A percentile compares a stretch with the other conserved stretches of the same genome.
These are phyloP conservation scores for Oryzias woworae DNA, from an alignment of 2,113 vertebrate species.

Conservation along the genomic window DNA sequence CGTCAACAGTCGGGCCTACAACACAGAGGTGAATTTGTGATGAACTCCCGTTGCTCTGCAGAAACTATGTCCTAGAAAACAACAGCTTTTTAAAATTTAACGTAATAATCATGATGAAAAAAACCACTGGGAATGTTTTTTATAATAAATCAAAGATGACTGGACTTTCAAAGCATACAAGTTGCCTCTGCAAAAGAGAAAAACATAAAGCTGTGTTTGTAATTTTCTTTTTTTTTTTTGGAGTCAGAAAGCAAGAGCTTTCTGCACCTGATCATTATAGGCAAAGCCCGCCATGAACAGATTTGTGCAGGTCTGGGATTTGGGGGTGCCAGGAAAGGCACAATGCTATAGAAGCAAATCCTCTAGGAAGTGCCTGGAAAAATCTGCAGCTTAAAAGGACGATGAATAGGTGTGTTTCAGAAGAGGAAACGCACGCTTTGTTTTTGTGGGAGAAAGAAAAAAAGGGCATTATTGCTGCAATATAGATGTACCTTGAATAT, in stretches of 20 bases:
- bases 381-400: slow-evolving; percentile 23
- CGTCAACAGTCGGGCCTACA: no score
- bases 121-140: no score
- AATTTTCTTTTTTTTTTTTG: slow-evolving; percentile 7
- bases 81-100: no score
- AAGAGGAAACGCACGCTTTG: not conserved
- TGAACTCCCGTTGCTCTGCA: no score
- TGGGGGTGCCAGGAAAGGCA: slow-evolving; percentile 17
- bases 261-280: slow-evolving; percentile 42
- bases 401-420: not conserved
- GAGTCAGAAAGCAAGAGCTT: slow-evolving; percentile 7
- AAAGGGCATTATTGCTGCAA: not conserved
- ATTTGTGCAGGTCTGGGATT: slow-evolving; percentile 17
- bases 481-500: not conserved
- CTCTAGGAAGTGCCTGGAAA: slow-evolving; percentile 27
- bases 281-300: slow-evolving; percentile 23
- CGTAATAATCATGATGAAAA: no score
- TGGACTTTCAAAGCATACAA: not conserved
- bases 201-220: slow-evolving; percentile 1
- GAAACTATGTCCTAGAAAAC: no score
- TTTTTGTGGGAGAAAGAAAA: not conserved
- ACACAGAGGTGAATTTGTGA: no score
- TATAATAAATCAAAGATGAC: no score
- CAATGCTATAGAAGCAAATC: slow-evolving; percentile 19
- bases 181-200: not conserved